Conservation (phyloP, 2,888 invertebrate genomes). For the Autographa pulchrina region DNA sequence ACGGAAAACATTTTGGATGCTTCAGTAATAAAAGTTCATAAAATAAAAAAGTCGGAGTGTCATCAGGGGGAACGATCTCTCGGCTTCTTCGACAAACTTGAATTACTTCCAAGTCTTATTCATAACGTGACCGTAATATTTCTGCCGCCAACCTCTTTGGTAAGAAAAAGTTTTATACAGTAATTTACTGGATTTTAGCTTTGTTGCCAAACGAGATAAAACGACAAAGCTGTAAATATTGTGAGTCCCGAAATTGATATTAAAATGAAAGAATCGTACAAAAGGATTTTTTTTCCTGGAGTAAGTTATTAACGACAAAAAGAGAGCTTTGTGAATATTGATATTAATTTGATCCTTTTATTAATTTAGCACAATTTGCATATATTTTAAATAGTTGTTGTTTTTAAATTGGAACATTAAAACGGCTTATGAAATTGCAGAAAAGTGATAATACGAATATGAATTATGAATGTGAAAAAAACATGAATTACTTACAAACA, state of each 20-base stretch:
- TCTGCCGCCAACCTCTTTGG: constrained; percentile 69
- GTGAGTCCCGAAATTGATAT: constrained; percentile 25
- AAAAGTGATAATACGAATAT: too few species aligned
- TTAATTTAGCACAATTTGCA: not conserved
- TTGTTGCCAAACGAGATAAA: constrained; percentile 47
- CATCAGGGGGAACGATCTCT: constrained; percentile 76
- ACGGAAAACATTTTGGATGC: constrained; percentile 51
- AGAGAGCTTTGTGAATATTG: not conserved
- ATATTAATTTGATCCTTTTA: not conserved
- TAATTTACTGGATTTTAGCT: constrained; percentile 67
- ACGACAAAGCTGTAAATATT: constrained; percentile 48
- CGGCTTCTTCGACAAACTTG: constrained; percentile 73
- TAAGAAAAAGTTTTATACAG: constrained; percentile 70
- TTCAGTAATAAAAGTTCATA: constrained; percentile 64
- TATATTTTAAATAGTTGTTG: too few species aligned
- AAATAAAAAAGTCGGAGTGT: constrained; percentile 65
- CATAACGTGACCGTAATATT: constrained; percentile 77
- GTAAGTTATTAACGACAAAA: constrained; percentile 2
- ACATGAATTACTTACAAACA: too few species aligned
- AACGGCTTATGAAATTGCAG: too few species aligned
- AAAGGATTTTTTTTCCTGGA: constrained; percentile 12
- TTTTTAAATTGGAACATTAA: too few species aligned
- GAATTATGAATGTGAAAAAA: too few species aligned
- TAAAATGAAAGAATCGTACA: constrained; percentile 25
- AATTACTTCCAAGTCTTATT: constrained; percentile 74